Percentiles rank a stretch among this genome's conserved stretches.
These are phyloP conservation scores for Drosophila lacertosa DNA, from an alignment of 1,140 invertebrate species.

Conservation along the genomic window DNA sequence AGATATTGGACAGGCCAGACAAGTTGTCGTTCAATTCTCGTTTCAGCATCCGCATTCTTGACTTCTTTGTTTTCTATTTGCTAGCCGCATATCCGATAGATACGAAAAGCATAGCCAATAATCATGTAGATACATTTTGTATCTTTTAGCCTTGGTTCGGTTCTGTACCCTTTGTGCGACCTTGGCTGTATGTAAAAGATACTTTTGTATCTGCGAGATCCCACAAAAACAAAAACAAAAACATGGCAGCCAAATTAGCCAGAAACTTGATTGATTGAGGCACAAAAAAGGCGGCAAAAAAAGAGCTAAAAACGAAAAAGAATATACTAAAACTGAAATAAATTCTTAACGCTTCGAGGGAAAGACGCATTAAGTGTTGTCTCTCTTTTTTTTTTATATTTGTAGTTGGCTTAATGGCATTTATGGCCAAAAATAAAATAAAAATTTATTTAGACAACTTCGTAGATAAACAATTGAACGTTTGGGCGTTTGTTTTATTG, in stretches of 20 bases:
- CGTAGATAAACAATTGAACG: constrained; percentile 15
- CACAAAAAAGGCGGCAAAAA: constrained; percentile 9
- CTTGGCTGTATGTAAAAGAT: constrained; percentile 39
- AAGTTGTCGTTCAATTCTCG: neutral
- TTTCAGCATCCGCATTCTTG: constrained; percentile 36
- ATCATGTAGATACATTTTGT: neutral
- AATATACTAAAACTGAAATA: constrained; percentile 13
- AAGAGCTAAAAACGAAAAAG: constrained; percentile 5
- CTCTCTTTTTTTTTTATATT: neutral
- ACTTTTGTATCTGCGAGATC: constrained; percentile 16
- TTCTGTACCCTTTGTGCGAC: constrained; percentile 19
- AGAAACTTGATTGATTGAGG: constrained; percentile 71
- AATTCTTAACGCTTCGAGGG: constrained; percentile 36
- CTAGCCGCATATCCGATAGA: constrained; percentile 20
- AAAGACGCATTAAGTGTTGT: neutral
- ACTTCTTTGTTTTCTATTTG: constrained; percentile 1
- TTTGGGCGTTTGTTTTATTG: constrained; percentile 3
- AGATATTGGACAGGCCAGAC: too few relatives aligned
- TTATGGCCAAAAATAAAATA: constrained; percentile 19
- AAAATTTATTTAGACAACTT: constrained; percentile 40
- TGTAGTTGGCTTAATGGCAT: constrained; percentile 52
- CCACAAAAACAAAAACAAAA: constrained; percentile 4
- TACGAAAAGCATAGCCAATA: constrained; percentile 5
- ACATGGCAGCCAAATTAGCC: constrained; percentile 62
- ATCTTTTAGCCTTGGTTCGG: constrained; percentile 9